phyloP scores from a whole-genome alignment of 2,113 vertebrate genomes.

The Burhinus oedicnemus region DNA sequence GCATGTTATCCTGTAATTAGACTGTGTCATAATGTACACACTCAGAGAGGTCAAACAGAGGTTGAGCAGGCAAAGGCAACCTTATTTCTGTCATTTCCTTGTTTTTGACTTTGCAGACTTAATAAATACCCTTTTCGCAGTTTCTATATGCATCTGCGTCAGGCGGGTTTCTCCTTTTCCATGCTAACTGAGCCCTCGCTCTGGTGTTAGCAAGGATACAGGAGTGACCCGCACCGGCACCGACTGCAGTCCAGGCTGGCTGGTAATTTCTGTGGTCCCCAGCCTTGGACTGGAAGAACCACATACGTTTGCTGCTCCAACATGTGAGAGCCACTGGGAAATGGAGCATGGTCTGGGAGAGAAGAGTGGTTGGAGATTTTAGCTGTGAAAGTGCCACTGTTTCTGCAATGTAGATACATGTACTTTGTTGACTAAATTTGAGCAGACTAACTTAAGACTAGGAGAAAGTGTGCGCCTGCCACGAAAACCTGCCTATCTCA shows the following conservation, averaged over 20 bases:
- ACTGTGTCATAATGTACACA: neutral
- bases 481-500: neutral
- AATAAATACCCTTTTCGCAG: neutral
- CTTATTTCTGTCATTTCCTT: neutral
- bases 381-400: neutral
- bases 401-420: neutral
- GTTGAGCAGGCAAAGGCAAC: neutral
- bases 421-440: neutral
- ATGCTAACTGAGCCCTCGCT: rapidly evolving
- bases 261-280: neutral
- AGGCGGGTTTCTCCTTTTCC: neutral
- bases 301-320: neutral
- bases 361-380: neutral
- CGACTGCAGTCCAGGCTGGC: neutral
- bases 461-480: neutral
- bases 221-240: neutral
- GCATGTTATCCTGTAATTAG: neutral
- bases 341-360: neutral
- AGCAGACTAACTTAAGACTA: neutral
- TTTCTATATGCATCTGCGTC: neutral
- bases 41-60: neutral
- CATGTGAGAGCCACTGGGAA: neutral
- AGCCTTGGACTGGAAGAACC: neutral
- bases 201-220: neutral
- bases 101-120: neutral